Evolutionary conservation across 2,113 vertebrate genomes (phyloP).

Genomic region (Telmatochromis sp.): DNA sequence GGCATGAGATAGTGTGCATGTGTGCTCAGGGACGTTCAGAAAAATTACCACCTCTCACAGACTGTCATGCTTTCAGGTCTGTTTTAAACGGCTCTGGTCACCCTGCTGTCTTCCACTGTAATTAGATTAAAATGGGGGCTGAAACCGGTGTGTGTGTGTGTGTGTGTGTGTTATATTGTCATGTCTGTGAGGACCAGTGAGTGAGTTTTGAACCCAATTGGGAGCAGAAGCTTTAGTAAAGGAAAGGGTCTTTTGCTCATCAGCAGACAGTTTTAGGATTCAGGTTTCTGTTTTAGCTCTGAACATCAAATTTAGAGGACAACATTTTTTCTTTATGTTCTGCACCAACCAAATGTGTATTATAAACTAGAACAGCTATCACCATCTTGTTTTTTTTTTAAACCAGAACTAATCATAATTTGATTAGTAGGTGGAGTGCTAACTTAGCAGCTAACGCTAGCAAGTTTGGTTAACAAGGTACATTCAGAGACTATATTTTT

Average conservation of each 20-base stretch:
- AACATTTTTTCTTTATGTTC: background rate
- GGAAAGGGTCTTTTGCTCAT: background rate
- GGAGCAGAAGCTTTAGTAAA: background rate
- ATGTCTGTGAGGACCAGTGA: background rate
- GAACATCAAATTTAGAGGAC: background rate
- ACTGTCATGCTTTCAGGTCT: conserved; percentile 20
- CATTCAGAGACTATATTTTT: background rate
- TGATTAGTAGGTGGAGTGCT: background rate
- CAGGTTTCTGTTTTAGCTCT: background rate
- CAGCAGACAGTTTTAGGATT: background rate
- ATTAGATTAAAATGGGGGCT: conserved; percentile 52
- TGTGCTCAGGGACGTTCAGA: background rate
- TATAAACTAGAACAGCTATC: background rate
- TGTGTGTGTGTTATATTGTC: background rate
- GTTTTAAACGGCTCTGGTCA: conserved; percentile 36
- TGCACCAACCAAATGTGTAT: background rate
- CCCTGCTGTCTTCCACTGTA: conserved; percentile 40
- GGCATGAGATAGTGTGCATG: background rate
- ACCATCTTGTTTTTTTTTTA: background rate
- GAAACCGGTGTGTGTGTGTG: background rate
- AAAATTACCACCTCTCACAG: background rate
- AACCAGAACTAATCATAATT: background rate
- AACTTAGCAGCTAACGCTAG: background rate
- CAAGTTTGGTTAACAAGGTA: background rate
- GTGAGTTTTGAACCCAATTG: background rate